phyloP scores from a whole-genome alignment of 2,888 invertebrate genomes.

The Abrostola triplasia region DNA sequence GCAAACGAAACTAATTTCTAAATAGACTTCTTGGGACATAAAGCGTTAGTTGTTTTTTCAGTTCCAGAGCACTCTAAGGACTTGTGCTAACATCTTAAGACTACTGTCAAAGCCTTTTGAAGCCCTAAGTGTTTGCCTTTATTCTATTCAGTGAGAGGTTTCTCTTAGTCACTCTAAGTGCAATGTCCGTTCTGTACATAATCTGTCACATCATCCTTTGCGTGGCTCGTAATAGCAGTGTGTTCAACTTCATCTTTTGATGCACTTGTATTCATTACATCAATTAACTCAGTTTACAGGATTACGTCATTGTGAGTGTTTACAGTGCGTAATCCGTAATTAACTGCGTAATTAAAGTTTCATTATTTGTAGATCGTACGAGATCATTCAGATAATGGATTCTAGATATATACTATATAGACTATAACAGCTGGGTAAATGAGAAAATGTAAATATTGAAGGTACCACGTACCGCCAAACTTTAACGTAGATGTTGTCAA shows the following conservation, averaged over 20 bases:
- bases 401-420: constrained; percentile 36
- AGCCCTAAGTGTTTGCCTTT: constrained; percentile 13
- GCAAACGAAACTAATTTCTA: constrained; percentile 1
- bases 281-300: constrained; percentile 32
- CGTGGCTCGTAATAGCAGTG: constrained; percentile 23
- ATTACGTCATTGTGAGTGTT: constrained; percentile 40
- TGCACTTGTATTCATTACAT: constrained; percentile 48
- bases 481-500: constrained; percentile 12
- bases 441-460: constrained; percentile 42
- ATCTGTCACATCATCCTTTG: constrained; percentile 31
- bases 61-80: constrained; percentile 5
- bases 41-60: constrained; percentile 5
- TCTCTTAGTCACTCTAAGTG: constrained; percentile 31
- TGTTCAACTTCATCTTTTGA: constrained; percentile 39
- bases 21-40: constrained; percentile 2
- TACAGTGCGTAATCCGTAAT: constrained; percentile 8
- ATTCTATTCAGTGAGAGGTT: constrained; percentile 26
- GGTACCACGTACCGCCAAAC: constrained; percentile 32
- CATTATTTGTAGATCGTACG: constrained; percentile 19
- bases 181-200: constrained; percentile 37
- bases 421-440: constrained; percentile 4
- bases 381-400: constrained; percentile 32
- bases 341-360: constrained; percentile 9
- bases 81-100: constrained; percentile 9
- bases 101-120: constrained; percentile 19